A percentile compares a stretch with the other conserved stretches of the same genome.
Conservation (phyloP, 2,113 vertebrate genomes). For the Erinaceus europaeus region DNA sequence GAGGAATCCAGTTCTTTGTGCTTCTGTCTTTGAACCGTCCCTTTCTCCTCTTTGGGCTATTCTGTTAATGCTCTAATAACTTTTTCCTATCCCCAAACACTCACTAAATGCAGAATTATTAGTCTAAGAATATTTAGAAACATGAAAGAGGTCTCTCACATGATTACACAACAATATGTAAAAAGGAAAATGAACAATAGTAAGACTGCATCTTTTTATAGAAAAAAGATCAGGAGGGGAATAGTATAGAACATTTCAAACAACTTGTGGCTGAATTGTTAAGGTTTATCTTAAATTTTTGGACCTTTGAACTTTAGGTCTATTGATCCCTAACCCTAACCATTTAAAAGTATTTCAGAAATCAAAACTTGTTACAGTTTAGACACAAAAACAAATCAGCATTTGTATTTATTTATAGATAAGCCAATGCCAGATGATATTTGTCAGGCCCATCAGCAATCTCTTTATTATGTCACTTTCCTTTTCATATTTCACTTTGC, state of each 20-base stretch:
- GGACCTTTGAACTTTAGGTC: too few relatives aligned
- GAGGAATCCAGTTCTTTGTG: neutral
- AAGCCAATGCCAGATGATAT: neutral
- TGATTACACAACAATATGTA: conserved; percentile 4
- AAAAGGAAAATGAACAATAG: neutral
- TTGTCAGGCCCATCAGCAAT: neutral
- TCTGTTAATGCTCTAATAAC: neutral
- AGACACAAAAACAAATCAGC: neutral
- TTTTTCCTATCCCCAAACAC: neutral
- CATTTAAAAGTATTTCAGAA: conserved; percentile 16
- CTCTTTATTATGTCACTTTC: neutral
- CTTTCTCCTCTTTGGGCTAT: conserved; percentile 6
- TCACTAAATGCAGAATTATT: neutral
- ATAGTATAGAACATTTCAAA: neutral
- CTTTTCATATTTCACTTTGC: neutral
- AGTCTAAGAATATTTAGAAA: neutral
- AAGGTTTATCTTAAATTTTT: neutral
- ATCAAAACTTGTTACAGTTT: neutral
- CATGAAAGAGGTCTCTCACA: neutral
- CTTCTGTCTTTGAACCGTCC: neutral
- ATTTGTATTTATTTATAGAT: neutral
- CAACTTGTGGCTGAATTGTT: neutral
- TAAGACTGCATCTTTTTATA: neutral
- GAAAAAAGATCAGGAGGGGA: neutral
- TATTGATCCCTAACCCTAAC: too few relatives aligned